These are phyloP conservation scores for Thalpophila matura DNA, from an alignment of 2,888 invertebrate genomes.

Conservation along the genomic window DNA sequence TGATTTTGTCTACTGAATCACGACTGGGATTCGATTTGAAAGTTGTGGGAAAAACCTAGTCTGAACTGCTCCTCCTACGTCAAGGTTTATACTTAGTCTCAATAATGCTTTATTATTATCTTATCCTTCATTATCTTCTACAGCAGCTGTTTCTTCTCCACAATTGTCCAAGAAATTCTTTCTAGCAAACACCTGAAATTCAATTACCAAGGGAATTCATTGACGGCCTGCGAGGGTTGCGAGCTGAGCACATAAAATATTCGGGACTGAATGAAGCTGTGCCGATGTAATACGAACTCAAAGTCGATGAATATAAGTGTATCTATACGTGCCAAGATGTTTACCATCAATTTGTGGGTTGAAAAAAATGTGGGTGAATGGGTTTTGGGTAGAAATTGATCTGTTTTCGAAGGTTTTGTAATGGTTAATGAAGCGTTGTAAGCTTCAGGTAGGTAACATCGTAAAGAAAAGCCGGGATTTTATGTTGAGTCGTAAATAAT, in stretches of 20 bases:
- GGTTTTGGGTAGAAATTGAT: constrained; percentile 1
- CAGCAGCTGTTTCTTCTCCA: background rate
- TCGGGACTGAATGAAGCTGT: constrained; percentile 44
- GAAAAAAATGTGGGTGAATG: constrained; percentile 15
- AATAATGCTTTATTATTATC: too few species aligned
- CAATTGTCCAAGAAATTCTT: background rate
- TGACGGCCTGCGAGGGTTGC: constrained; percentile 26
- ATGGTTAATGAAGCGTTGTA: background rate
- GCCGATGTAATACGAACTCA: constrained; percentile 13
- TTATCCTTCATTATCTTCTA: background rate
- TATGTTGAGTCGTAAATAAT: background rate
- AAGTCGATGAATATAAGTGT: constrained; percentile 23
- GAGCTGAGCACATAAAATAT: constrained; percentile 50
- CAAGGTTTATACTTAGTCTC: too few species aligned
- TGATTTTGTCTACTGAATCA: too few species aligned
- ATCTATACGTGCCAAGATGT: constrained; percentile 14
- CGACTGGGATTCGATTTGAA: too few species aligned
- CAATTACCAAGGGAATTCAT: constrained; percentile 56
- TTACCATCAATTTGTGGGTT: constrained; percentile 17
- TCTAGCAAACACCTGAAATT: constrained; percentile 41
- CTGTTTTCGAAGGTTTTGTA: constrained; percentile 8
- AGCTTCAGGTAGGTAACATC: background rate
- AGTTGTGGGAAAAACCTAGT: too few species aligned
- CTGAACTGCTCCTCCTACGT: too few species aligned
- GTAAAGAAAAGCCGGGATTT: too few species aligned